These are phyloP conservation scores for Chymomyza amoena DNA, from an alignment of 2,888 invertebrate genomes.

Conservation along the genomic window DNA sequence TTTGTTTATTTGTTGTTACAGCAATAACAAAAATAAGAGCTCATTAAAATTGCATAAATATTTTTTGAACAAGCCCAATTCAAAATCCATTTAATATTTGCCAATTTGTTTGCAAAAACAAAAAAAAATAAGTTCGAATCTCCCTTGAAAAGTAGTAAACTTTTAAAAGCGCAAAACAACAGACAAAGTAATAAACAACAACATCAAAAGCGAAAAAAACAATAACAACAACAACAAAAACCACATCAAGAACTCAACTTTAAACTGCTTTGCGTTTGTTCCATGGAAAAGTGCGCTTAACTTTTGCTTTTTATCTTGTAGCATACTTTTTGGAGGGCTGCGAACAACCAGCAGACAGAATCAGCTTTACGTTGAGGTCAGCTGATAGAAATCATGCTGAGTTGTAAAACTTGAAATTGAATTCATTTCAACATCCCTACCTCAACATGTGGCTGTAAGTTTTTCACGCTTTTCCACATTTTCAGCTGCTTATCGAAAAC, in stretches of 20 bases:
- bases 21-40: constrained; percentile 42
- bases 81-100: constrained; percentile 4
- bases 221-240: neutral
- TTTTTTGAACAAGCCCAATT: constrained; percentile 14
- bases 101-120: neutral
- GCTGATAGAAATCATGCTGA: constrained; percentile 69
- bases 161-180: constrained; percentile 10
- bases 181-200: neutral
- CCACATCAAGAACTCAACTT: neutral
- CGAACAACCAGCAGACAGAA: constrained; percentile 35
- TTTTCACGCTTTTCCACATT: constrained; percentile 36
- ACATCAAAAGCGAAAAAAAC: neutral
- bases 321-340: constrained; percentile 21
- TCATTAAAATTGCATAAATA: constrained; percentile 62
- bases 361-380: constrained; percentile 51
- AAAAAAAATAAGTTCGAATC: constrained; percentile 20
- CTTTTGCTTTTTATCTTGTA: constrained; percentile 25
- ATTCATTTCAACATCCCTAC: constrained; percentile 32
- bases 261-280: constrained; percentile 1
- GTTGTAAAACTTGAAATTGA: constrained; percentile 71
- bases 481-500: constrained; percentile 3
- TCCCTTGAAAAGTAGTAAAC: constrained; percentile 54
- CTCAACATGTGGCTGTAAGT: constrained; percentile 28
- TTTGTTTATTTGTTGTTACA: constrained; percentile 64
- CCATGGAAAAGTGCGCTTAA: constrained; percentile 48